Evolutionary conservation across 2,113 vertebrate species (phyloP).

Genomic region (Heterochromis multidens): DNA sequence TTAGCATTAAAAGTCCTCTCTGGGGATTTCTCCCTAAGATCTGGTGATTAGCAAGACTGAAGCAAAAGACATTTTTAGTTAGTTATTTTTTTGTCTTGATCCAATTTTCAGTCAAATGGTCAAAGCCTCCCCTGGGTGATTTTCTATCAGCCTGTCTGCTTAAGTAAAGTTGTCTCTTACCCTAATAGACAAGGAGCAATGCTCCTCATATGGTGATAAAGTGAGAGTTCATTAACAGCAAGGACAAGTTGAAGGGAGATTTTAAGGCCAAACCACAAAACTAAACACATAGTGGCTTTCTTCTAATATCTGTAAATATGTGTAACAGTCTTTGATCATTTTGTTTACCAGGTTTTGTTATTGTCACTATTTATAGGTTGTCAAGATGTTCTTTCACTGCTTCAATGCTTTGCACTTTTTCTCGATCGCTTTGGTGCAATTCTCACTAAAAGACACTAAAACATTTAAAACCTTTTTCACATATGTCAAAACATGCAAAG

Average conservation of each 20-base stretch:
- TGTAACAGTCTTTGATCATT: not conserved
- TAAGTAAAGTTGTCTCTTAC: not conserved
- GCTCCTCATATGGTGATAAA: not conserved
- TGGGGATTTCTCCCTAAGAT: not conserved
- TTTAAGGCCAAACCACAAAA: not conserved
- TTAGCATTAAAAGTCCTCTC: not conserved
- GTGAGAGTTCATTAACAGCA: not conserved
- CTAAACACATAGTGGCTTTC: not conserved
- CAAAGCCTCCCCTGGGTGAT: not conserved
- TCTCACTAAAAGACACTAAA: too few relatives aligned
- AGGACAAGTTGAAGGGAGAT: not conserved
- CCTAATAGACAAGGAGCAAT: not conserved
- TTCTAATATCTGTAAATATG: not conserved
- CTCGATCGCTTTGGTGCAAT: not conserved
- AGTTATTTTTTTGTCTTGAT: not conserved
- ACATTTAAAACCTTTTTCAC: too few relatives aligned
- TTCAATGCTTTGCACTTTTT: not conserved
- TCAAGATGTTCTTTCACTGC: too few relatives aligned
- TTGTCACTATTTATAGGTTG: not conserved
- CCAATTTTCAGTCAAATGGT: slow-evolving; percentile 13
- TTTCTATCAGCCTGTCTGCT: not conserved
- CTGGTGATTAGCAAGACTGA: not conserved
- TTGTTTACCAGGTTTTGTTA: not conserved
- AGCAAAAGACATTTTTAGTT: not conserved
- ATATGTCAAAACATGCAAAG: too few relatives aligned